Base-by-base conservation (phyloP, 2,888 invertebrate genomes). In the Nomada goodeniana region DNA sequence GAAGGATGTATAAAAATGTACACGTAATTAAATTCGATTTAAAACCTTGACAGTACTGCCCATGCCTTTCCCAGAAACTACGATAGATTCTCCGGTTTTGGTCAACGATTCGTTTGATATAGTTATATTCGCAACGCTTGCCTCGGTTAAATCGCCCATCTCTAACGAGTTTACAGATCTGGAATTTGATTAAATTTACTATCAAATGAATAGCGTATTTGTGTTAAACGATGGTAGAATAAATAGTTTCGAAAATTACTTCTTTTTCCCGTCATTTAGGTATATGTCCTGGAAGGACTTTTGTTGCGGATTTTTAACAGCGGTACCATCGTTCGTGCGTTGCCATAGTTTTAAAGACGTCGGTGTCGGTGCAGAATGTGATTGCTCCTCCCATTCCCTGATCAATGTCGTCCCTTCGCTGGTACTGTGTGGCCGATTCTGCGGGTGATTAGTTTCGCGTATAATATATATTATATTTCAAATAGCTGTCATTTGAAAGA, bases 351-450 rank as follows among this genome's bases (percentile, higher is more conserved):
- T 93, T 29, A 96, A 94, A 55, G 96, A 96, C 70, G 96, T 96
- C 88, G 96, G 96, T 47, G 96, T 96, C 23, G 97, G 96, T 9
- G 97, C 97, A 63, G 97, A 97, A 91, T 96, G 95, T 53, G 96
- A 95, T 85, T 95, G 96, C 89, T 97, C 96, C 90, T 96, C 96
- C 95, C 96, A 96, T 76, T 96, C 96, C 87, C 95, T 94, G 73
- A 95, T 94, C 76, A 96, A 92, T 84, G 95, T 94, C 23, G 95
- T 95, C 81, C 95, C 95, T 80, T 95, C 95, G 67, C 94, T 94
- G 80, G 95, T 95, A 88, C 95, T 95, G 81, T 95, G 94, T 9
- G 95, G 95, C 50, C 95, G 94, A 92, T 94, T 94, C 94, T 94
- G 69, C 50, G 68, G 79, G 76, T 20, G 7, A 47, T 13, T 11